Percentiles rank a stretch among this genome's conserved stretches.
Conservation (phyloP, 2,888 invertebrate species). For the Cyrtodaria siliqua region DNA sequence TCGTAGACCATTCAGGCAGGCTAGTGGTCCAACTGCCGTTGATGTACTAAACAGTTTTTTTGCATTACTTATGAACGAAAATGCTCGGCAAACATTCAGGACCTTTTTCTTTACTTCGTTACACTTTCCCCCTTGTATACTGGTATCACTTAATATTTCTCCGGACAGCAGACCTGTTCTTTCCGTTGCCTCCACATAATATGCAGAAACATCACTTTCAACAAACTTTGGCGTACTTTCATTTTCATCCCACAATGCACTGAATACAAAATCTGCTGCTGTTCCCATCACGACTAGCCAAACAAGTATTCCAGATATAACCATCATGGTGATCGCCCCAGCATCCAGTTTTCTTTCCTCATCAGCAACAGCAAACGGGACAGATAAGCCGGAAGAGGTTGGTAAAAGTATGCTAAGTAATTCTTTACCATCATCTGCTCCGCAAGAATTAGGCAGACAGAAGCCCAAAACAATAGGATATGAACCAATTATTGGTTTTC, state of each 20-base stretch:
- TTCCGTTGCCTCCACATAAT: conserved; percentile 17
- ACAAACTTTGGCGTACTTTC: neutral
- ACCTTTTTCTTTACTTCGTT: neutral
- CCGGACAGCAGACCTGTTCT: conserved; percentile 43
- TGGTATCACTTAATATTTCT: conserved; percentile 34
- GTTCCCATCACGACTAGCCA: conserved; percentile 36
- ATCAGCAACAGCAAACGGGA: conserved; percentile 13
- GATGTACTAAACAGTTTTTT: conserved; percentile 53
- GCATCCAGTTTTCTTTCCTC: conserved; percentile 14
- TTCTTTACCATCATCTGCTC: conserved; percentile 14
- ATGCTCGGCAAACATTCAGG: conserved; percentile 36
- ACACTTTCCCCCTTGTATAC: conserved; percentile 10
- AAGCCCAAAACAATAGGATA: conserved; percentile 29
- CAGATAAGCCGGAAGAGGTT: conserved; percentile 4
- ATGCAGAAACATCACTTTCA: neutral
- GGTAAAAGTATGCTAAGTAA: neutral
- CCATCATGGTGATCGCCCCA: conserved; percentile 31
- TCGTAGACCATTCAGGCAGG: conserved; percentile 61
- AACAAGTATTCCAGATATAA: conserved; percentile 31
- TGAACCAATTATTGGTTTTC: conserved; percentile 17
- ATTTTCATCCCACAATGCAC: neutral
- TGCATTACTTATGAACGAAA: conserved; percentile 56
- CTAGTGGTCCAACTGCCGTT: conserved; percentile 53
- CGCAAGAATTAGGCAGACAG: conserved; percentile 51
- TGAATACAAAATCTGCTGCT: conserved; percentile 25